Evolutionary conservation across 2,888 invertebrate species (phyloP).

Genomic region (Agrotis clavis): DNA sequence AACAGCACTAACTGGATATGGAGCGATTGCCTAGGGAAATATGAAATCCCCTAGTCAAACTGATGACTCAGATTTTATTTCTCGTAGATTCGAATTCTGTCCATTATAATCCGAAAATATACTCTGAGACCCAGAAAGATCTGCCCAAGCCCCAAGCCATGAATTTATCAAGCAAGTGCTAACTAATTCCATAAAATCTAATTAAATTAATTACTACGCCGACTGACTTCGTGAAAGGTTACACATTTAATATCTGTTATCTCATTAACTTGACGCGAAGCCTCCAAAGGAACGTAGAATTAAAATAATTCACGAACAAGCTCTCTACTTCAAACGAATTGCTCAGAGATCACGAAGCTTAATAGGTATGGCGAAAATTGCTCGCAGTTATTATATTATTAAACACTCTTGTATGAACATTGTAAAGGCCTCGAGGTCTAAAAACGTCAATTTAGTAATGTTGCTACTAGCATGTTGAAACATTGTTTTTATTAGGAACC

Average conservation of each 20-base stretch:
- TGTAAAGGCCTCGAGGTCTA: too few species aligned
- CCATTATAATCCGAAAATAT: not conserved
- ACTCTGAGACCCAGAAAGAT: not conserved
- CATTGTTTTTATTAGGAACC: too few species aligned
- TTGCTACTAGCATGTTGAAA: too few species aligned
- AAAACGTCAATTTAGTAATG: too few species aligned
- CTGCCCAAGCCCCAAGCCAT: not conserved
- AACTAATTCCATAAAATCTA: conserved; percentile 31
- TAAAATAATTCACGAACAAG: conserved; percentile 42
- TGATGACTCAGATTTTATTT: too few species aligned
- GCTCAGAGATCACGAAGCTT: conserved; percentile 2
- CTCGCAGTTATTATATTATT: conserved; percentile 7
- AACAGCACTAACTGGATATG: too few species aligned
- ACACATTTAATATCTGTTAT: conserved; percentile 39
- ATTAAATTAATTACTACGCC: conserved; percentile 43
- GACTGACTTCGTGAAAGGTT: conserved; percentile 38
- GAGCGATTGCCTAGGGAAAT: too few species aligned
- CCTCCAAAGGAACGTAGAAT: conserved; percentile 30
- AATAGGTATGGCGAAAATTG: conserved; percentile 17
- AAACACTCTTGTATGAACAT: not conserved
- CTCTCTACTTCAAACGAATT: conserved; percentile 41
- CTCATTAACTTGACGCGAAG: conserved; percentile 34
- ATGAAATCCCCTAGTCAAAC: too few species aligned
- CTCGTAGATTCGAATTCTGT: too few species aligned
- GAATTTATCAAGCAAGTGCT: conserved; percentile 14